Evolutionary conservation across 2,797 vertebrate genomes (phyloP), one percentile per base, ranked within the genome.

Genomic region (Urosaurus nigricauda): DNA sequence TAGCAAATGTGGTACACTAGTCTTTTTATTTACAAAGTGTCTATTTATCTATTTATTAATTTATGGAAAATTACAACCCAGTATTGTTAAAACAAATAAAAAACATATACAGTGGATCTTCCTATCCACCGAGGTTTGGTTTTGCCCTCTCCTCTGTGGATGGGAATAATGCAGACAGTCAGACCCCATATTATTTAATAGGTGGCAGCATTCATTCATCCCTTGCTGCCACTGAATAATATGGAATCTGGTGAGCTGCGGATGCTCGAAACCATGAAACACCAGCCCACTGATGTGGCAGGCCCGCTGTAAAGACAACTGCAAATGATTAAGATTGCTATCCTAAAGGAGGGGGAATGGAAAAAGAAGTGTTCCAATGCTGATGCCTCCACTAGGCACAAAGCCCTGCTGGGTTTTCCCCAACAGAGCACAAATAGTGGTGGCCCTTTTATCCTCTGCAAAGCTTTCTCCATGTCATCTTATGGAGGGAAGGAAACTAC

Each of bases 21-120:
- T 0, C 65, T 26, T 88, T 71, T 81, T 78, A 86, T 89, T 74
- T 79, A 11, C n/a, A 83, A 89, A 5, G 2, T 12, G 83, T 79
- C 3, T 35, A 19, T 60, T 82, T 56, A 7, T 0, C 16, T 58
- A 19, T 60, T 60, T 21, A 60, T 60, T 60, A 21, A 21, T 21
- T 60, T 60, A 21, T 21, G 78, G 24, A 82, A 89, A 89, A 91
- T 87, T 0, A 56, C 53, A 12, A 89, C 80, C 87, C 83, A 86
- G 32, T 79, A 60, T 2, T 82, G 29, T 78, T 73, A 79, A 90
- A 89, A 56, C 0, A 78, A 71, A 37, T 78, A 83, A 37, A 53
- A 53, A 47, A 53, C 13, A 16, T 63, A 51, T 51, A 51, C 0
- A 9, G 47, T 51, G 7, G 7, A 51, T 11, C 47, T 51, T 51